A percentile compares a stretch with the other conserved stretches of the same genome.
Evolutionary conservation across 2,888 invertebrate genomes (phyloP).

Genomic region (Lasioglossum vierecki): DNA sequence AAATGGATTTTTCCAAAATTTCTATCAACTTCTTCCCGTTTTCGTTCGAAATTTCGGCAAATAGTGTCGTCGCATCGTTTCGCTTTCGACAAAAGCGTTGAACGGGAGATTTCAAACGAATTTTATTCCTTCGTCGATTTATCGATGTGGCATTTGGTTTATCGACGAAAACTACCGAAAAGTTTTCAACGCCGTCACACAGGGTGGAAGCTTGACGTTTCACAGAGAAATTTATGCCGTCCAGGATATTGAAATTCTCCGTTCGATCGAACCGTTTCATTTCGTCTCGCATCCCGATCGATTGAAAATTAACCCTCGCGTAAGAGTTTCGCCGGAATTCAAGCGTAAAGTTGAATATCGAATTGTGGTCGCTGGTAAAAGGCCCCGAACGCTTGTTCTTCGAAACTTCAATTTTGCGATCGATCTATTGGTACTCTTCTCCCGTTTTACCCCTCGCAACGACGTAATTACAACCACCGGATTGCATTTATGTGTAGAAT

Average conservation of each 20-base stretch:
- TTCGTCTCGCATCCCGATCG: constrained; percentile 38
- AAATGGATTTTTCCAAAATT: constrained; percentile 19
- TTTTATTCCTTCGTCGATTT: constrained; percentile 36
- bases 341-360: constrained; percentile 25
- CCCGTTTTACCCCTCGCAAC: background rate
- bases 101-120: constrained; percentile 27
- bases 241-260: constrained; percentile 9
- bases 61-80: background rate
- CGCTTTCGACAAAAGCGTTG: constrained; percentile 30
- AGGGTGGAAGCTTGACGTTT: constrained; percentile 17
- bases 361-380: constrained; percentile 20
- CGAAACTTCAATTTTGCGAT: constrained; percentile 1
- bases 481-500: background rate
- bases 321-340: constrained; percentile 32
- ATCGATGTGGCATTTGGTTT: constrained; percentile 40
- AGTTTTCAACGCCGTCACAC: constrained; percentile 29
- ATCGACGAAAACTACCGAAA: constrained; percentile 21
- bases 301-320: constrained; percentile 45
- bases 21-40: background rate
- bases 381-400: constrained; percentile 4
- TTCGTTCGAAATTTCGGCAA: constrained; percentile 9
- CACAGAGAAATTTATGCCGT: constrained; percentile 23
- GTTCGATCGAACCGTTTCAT: constrained; percentile 36
- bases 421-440: background rate
- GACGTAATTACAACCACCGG: background rate